These are phyloP conservation scores for Psittacula derbiana DNA, from an alignment of 2,797 vertebrate genomes.

Conservation along the genomic window DNA sequence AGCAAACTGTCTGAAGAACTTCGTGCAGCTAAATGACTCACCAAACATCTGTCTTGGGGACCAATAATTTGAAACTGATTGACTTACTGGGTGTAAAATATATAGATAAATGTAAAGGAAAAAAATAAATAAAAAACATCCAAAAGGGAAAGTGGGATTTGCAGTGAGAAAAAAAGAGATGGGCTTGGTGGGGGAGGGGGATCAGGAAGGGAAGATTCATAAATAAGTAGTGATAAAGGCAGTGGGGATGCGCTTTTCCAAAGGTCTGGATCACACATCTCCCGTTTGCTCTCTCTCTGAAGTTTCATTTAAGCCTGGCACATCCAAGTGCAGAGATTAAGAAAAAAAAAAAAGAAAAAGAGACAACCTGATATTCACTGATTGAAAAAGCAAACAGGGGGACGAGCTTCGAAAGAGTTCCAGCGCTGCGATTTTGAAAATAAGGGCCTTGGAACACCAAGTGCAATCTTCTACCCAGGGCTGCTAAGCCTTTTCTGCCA, in stretches of 20 bases:
- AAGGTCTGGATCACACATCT: background rate
- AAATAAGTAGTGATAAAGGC: constrained; percentile 8
- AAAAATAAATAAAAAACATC: background rate
- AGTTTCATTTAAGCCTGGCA: constrained; percentile 52
- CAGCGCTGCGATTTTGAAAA: constrained; percentile 43
- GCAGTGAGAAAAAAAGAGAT: background rate
- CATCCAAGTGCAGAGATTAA: background rate
- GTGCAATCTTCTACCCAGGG: constrained; percentile 65
- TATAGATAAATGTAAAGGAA: constrained; percentile 23
- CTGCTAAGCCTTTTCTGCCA: constrained; percentile 56
- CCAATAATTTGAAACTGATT: constrained; percentile 58
- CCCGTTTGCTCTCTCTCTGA: background rate
- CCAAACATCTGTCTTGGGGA: constrained; percentile 58
- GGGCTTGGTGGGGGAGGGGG: background rate
- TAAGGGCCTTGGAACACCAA: constrained; percentile 54
- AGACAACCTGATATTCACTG: constrained; percentile 43
- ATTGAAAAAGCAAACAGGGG: constrained; percentile 62
- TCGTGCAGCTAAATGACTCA: background rate
- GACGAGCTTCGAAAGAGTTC: constrained; percentile 34
- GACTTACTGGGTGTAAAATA: constrained; percentile 52
- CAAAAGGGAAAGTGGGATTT: background rate
- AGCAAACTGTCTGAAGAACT: constrained; percentile 34
- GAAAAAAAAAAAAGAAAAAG: background rate
- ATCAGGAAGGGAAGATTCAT: background rate
- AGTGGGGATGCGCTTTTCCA: background rate